Evolutionary conservation across 2,888 invertebrate species (phyloP), one percentile per base, ranked within the genome.

Genomic region (Hemithea aestivaria): DNA sequence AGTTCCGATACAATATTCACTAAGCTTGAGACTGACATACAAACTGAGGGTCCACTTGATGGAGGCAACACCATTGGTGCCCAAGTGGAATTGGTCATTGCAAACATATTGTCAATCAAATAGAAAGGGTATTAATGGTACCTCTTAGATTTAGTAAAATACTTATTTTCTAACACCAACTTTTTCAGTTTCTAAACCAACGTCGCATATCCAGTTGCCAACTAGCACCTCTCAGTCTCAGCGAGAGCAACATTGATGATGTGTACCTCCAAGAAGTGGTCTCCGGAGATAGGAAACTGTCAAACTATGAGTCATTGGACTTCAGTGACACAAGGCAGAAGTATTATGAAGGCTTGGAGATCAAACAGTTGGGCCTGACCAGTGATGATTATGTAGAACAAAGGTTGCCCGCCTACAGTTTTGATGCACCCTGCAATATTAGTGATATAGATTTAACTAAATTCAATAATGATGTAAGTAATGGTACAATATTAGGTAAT

Each of bases 161-260:
- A n/a, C n/a, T n/a, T n/a, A n/a, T n/a, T n/a, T n/a, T n/a, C n/a
- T n/a, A n/a, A n/a, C n/a, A n/a, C n/a, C n/a, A n/a, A n/a, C n/a
- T 42, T 45, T 77, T 72, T 33, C 66, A 87, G 87, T 77, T 77
- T 36, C 53, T 82, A 16, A 72, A 63, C 46, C 70, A 62, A 33
- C 73, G 87, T 32, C 83, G 76, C 40, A 80, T 85, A 61, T 87
- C 78, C 8, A 85, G 81, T 51, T 84, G 73, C 61, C 77, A 78
- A 45, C 53, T 64, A 27, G 71, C 72, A 23, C 59, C 78, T 12
- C 74, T 68, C 63, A 69, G 57, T 40, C 50, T 61, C 1, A 41
- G 59, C 6, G 79, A 83, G 29, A 57, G 45, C 41, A 73, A 58
- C 44, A 69, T 73, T 22, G 76, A 81, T 31, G 65, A 80, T 40